Base-by-base conservation (phyloP, 2,888 invertebrate species). In the Hypomecis atomaria region DNA sequence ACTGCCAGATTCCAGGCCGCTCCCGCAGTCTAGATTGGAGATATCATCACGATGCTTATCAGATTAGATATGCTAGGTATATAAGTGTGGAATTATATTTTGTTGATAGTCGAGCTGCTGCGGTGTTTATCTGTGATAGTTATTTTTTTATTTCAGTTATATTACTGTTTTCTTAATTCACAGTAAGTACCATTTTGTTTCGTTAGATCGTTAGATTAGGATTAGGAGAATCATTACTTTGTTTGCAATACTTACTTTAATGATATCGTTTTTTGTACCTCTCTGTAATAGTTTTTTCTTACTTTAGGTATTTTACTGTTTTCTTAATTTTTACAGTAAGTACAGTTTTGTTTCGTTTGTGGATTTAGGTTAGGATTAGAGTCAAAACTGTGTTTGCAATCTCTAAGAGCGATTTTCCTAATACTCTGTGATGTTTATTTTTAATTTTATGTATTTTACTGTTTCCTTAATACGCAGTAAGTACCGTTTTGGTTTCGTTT, bases 21-120 rank as follows among this genome's bases (percentile, higher is more conserved):
- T 40, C 52, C 52, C 13, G 37, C 49, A 36, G 50, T 8, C 23
- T 40, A 23, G 52, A n/a, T 11, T 36, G 3, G 0, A 43, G 54
- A n/a, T 13, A 45, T 1, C n/a, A 10, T n/a, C 36, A 9, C 11
- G 45, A 55, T 55, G 43, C 43, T n/a, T 36, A 5, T 37, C 10
- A 55, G 55, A 55, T 55, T 37, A 45, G 55, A 55, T 55, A 55
- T 4, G 6, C 5, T 7, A 44, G 11, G n/a, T 55, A 55, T 55
- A 55, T 45, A 55, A 55, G 13, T 23, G 36, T 10, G 13, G 23
- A 34, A 13, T 6, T 45, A 45, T 43, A 36, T 6, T n/a, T 11
- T 3, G 43, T 36, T 55, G 55, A 37, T 55, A 23, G 55, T 37
- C 54, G 36, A 33, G 33, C n/a, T 43, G 7, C 43, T 13, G 9